Evolutionary conservation across 2,113 vertebrate species (phyloP), one percentile per base, ranked within the genome.

Genomic region (Hyperopisus bebe): DNA sequence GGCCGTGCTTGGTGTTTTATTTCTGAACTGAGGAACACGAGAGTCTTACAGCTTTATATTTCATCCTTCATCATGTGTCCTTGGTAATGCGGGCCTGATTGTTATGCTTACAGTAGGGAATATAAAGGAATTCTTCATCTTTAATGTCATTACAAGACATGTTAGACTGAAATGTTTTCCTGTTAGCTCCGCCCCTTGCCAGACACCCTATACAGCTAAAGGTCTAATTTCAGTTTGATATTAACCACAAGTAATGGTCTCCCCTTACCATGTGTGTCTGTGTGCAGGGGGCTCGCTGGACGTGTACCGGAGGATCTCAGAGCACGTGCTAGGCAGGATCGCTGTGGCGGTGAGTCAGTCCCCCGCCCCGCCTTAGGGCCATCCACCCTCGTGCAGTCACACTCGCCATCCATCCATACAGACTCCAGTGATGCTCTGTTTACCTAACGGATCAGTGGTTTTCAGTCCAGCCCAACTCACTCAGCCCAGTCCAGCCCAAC

Each of bases 221-320:
- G 24, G 66, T 70, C 27, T 70, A 0, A 27, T 62, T 62, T 74
- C n/a, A 11, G 27, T 35, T 31, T 27, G 66, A 31, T 27, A 15
- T 70, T 70, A 58, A 58, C 55, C 21, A n/a, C 66, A 74, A 11
- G 66, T 74, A 27, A 39, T 17, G 3, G 15, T 77, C 10, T 77
- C 19, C 86, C 4, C 17, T 66, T 39, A 3, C 35, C 21, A 31
- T 13, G 84, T 35, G 87, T 62, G 35, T 88, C 35, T 77, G 87
- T 88, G 91, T 93, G 86, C 95, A 99, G 98, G 98, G 62, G 98
- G 98, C 39, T 99, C 98, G 88, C 95, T 99, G 95, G 98, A 99
- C 91, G 98, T 99, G 89, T 99, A 97, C 92, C 96, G 98, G 91
- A 97, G 95, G 92, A 97, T 99, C 88, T 97, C 98, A 50, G 98